Evolutionary conservation across 2,113 vertebrate species (phyloP).

Genomic region (Alethe diademata): DNA sequence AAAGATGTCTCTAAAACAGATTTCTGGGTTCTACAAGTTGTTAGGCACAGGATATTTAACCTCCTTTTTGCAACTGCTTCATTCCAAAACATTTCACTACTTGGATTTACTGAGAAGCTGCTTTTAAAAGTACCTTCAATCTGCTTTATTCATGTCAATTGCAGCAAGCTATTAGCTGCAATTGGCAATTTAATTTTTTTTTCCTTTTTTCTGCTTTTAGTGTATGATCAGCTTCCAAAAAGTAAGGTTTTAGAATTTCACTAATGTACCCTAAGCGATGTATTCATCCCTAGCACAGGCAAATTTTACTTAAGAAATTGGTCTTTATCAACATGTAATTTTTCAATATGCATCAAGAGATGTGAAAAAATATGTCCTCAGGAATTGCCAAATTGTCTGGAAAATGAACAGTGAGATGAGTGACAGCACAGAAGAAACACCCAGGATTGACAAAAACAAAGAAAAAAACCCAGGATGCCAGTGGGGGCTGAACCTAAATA

Average conservation of each 20-base stretch:
- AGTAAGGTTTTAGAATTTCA: constrained; percentile 6
- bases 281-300: background rate
- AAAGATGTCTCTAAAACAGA: constrained; percentile 27
- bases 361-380: background rate
- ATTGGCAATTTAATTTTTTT: constrained; percentile 40
- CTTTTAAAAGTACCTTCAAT: constrained; percentile 35
- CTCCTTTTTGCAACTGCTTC: constrained; percentile 36
- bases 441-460: background rate
- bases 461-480: background rate
- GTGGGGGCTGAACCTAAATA: background rate
- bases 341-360: background rate
- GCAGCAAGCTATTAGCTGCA: constrained; percentile 50
- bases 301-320: constrained; percentile 8
- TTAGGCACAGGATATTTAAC: constrained; percentile 42
- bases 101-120: constrained; percentile 42
- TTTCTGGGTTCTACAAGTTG: background rate
- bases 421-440: background rate
- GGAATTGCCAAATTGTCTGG: background rate
- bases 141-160: constrained; percentile 25
- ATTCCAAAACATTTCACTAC: constrained; percentile 31
- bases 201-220: background rate
- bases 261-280: background rate
- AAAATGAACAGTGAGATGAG: background rate
- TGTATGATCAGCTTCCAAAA: constrained; percentile 11
- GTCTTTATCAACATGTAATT: background rate